Base-by-base conservation (phyloP, 2,113 vertebrate genomes). In the Istiophorus platypterus region DNA sequence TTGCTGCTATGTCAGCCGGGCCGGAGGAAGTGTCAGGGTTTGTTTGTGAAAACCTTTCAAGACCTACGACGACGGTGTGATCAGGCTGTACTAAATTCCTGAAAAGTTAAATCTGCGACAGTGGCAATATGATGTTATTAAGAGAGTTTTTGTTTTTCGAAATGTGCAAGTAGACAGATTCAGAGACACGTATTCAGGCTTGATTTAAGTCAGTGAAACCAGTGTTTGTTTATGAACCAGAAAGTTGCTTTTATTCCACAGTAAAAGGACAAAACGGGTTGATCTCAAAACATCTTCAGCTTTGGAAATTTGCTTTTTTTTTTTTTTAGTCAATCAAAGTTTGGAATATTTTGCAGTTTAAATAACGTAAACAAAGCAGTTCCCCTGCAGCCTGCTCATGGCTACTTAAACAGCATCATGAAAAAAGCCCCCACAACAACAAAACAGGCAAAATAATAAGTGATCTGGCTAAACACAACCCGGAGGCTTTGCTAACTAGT, bases 281-380 rank as follows among this genome's bases (percentile, higher is more conserved):
- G 45, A 88, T 84, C 42, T 92, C 56, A 91, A 90, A 89, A 82
- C 82, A 85, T 61, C 5, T 7, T 78, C 73, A 59, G 65, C 85
- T 89, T 90, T 88, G 80, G 83, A 89, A 91, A 86, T 86, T 75
- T 71, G 49, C 66, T 81, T 74, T 77, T 86, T 85, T 81, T 34
- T 34, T 34, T 34, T n/a, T n/a, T n/a, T n/a, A n/a, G 18, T 59
- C n/a, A 27, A n/a, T 61, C 17, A 42, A 61, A 63, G 49, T 83
- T 8, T 12, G 0, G 27, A 82, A 74, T 73, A 70, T 39, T 69
- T 22, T 69, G 57, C 7, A 10, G 42, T 69, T 65, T 14, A 13
- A 4, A 18, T 6, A 47, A 47, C 18, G 45, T 47, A 47, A 47
- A 47, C 45, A 47, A 47, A 47, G 24, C 12, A 39, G 37, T 39